Conservation (phyloP, 2,888 invertebrate genomes). For the Pteria penguin region DNA sequence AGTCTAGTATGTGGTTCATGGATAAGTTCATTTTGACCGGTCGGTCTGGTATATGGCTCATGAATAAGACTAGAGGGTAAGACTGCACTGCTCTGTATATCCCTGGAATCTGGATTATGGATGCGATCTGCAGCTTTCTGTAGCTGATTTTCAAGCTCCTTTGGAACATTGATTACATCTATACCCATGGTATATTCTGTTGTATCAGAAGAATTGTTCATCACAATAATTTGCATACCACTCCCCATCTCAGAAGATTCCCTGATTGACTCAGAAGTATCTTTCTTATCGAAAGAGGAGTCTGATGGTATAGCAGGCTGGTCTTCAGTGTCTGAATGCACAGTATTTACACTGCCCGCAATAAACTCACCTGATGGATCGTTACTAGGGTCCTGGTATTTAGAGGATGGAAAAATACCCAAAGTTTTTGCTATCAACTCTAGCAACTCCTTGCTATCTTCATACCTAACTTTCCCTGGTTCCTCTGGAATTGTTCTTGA, state of each 20-base stretch:
- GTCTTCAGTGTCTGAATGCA: no score
- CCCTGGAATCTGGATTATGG: not conserved
- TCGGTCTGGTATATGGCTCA: not conserved
- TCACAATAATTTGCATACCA: conserved; percentile 29
- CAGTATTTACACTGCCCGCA: not conserved
- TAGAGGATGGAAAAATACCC: conserved; percentile 35
- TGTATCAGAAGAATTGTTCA: conserved; percentile 26
- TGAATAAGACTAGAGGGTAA: not conserved
- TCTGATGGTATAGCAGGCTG: no score
- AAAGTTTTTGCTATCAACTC: conserved; percentile 38
- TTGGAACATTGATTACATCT: conserved; percentile 31
- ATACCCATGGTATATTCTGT: conserved; percentile 26
- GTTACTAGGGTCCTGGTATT: not conserved
- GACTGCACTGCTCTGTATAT: not conserved
- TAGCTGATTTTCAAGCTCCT: not conserved
- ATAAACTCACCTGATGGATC: not conserved
- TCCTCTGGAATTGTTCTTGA: conserved; percentile 16
- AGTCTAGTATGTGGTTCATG: not conserved
- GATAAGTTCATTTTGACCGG: no score
- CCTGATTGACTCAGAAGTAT: no score
- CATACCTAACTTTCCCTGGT: conserved; percentile 1
- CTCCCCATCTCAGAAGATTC: not conserved
- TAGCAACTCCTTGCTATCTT: conserved; percentile 30
- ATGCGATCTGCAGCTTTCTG: not conserved
- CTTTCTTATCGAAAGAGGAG: not conserved